Base-by-base conservation (phyloP, 2,888 invertebrate genomes). In the Lissocephala sabroskyi region DNA sequence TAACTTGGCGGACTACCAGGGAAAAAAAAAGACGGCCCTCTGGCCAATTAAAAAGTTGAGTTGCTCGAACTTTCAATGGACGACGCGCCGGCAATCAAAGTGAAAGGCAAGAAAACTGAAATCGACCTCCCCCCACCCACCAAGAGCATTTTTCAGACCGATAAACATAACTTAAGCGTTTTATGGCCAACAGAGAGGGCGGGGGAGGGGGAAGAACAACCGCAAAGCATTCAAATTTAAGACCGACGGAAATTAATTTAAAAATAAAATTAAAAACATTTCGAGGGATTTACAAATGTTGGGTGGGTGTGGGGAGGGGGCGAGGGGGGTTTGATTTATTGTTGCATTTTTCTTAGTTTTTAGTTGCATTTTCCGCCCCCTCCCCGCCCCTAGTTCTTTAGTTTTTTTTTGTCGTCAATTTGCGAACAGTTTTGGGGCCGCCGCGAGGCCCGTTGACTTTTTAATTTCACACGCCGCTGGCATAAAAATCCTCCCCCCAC, bases 381-480 rank as follows among this genome's bases (percentile, higher is more conserved):
- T 18, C 30, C n/a, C n/a, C n/a, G n/a, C n/a, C n/a, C n/a, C n/a
- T n/a, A n/a, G n/a, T n/a, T n/a, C 19, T 17, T 46, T 23, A 11
- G 23, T 28, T 39, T 39, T 5, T n/a, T 40, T 46, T 43, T 35
- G 16, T 16, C 11, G 19, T 43, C n/a, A 17, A 23, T 29, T 1
- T 39, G 44, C 40, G 14, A 52, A 52, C 36, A 42, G 46, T 16
- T 37, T 37, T 19, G 10, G n/a, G 19, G 10, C 18, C 2, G 18
- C 6, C 4, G 37, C 37, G 19, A 37, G 37, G 37, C 37, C n/a
- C n/a, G 37, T 13, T 28, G 41, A 44, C 44, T 67, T 70, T 74
- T 67, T 75, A 67, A 75, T 67, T 67, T 67, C 67, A 67, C 67
- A 67, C 75, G 56, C 61, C 53, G 64, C 50, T 51, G 62, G 26